Evolutionary conservation across 2,797 vertebrate genomes (phyloP).

Genomic region (Malurus leucopterus): DNA sequence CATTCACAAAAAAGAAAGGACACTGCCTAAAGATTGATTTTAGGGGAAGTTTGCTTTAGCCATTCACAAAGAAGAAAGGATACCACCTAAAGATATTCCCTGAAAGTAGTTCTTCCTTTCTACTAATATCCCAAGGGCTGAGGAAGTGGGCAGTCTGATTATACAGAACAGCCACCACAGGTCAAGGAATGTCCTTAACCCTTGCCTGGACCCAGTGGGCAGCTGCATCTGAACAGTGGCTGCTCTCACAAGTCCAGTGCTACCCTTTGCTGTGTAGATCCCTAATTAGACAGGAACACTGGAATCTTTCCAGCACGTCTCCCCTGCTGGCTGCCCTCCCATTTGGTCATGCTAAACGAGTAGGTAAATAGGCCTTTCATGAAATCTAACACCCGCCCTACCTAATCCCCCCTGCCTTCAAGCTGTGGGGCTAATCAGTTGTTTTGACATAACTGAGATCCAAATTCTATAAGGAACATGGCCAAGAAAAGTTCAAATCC

Average conservation of each 20-base stretch:
- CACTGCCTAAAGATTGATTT: not conserved
- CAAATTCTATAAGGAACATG: constrained; percentile 52
- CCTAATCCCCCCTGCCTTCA: constrained; percentile 56
- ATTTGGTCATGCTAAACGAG: constrained; percentile 56
- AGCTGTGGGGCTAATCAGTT: constrained; percentile 64
- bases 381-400: constrained; percentile 64
- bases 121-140: not conserved
- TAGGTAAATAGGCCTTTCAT: constrained; percentile 70
- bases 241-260: not conserved
- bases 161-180: not conserved
- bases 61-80: not conserved
- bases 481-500: constrained; percentile 67
- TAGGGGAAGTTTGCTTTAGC: not conserved
- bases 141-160: not conserved
- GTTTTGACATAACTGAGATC: constrained; percentile 66
- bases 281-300: constrained; percentile 51
- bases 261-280: constrained; percentile 40
- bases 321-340: constrained; percentile 65
- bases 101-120: not conserved
- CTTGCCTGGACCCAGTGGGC: not conserved
- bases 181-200: not conserved
- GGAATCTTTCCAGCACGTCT: constrained; percentile 38
- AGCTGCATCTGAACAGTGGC: constrained; percentile 9
- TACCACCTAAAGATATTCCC: not conserved
- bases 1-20: not conserved